Percentiles rank a stretch among this genome's conserved stretches.
Conservation (phyloP, 2,888 invertebrate species). For the Elmis aenea region DNA sequence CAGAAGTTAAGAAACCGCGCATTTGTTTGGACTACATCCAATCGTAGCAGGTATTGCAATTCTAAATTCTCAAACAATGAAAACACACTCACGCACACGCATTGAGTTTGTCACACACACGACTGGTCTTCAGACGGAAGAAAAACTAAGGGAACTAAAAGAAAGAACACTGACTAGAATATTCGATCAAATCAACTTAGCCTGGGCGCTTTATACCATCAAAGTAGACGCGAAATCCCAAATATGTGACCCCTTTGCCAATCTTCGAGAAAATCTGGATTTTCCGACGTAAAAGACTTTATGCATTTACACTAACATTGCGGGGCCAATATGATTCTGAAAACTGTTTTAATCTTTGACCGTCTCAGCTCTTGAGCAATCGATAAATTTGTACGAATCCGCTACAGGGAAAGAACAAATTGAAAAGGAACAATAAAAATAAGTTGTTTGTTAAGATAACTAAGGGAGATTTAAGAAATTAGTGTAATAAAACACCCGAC, state of each 20-base stretch:
- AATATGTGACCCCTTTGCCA: constrained; percentile 43
- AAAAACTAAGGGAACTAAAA: constrained; percentile 36
- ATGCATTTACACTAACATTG: constrained; percentile 19
- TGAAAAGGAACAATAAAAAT: no score
- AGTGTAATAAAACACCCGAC: no score
- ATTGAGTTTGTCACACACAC: constrained; percentile 34
- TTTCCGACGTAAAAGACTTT: constrained; percentile 24
- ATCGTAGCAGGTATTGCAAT: no score
- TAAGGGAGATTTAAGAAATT: no score
- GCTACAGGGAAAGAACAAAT: no score
- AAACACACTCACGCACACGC: constrained; percentile 22
- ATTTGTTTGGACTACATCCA: no score
- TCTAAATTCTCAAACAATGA: constrained; percentile 17
- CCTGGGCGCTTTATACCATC: constrained; percentile 39
- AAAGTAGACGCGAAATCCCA: constrained; percentile 42
- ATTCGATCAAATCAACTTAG: constrained; percentile 46
- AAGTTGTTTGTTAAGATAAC: no score
- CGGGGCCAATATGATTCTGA: no score
- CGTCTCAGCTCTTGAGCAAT: no score
- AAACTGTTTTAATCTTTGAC: no score
- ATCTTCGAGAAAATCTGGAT: constrained; percentile 34
- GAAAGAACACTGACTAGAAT: constrained; percentile 46
- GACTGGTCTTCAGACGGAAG: constrained; percentile 37
- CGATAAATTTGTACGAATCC: not conserved
- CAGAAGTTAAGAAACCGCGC: no score